These are phyloP conservation scores for Nicator chloris DNA, from an alignment of 2,113 vertebrate genomes.

Conservation along the genomic window DNA sequence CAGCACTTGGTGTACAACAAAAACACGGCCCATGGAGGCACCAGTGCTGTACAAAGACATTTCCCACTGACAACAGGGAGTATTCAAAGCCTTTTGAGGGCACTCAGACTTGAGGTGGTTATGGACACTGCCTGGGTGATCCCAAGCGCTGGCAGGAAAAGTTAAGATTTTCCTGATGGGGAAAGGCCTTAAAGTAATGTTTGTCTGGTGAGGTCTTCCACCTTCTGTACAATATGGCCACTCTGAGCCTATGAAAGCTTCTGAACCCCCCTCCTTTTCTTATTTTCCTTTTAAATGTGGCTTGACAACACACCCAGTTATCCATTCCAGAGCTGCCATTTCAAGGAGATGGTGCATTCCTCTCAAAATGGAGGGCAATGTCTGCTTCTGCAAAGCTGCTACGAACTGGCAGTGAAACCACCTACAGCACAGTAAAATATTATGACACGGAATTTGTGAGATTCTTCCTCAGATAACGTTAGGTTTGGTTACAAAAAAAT, in stretches of 20 bases:
- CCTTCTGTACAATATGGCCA: background rate
- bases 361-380: background rate
- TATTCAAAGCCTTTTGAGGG: background rate
- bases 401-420: background rate
- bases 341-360: background rate
- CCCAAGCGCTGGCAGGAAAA: background rate
- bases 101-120: background rate
- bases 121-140: rapidly evolving
- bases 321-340: background rate
- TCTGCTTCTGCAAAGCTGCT: background rate
- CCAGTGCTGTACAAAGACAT: rapidly evolving
- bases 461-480: background rate
- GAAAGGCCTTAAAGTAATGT: background rate
- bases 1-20: background rate
- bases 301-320: background rate
- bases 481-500: background rate
- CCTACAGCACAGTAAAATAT: background rate
- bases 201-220: rapidly evolving
- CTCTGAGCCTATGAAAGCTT: background rate
- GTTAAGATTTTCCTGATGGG: background rate
- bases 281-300: background rate
- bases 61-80: background rate
- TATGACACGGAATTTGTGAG: background rate
- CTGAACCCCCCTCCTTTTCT: rapidly evolving
- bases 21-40: background rate